These are phyloP conservation scores for Scotopteryx bipunctaria DNA, from an alignment of 2,888 invertebrate species.

Conservation along the genomic window DNA sequence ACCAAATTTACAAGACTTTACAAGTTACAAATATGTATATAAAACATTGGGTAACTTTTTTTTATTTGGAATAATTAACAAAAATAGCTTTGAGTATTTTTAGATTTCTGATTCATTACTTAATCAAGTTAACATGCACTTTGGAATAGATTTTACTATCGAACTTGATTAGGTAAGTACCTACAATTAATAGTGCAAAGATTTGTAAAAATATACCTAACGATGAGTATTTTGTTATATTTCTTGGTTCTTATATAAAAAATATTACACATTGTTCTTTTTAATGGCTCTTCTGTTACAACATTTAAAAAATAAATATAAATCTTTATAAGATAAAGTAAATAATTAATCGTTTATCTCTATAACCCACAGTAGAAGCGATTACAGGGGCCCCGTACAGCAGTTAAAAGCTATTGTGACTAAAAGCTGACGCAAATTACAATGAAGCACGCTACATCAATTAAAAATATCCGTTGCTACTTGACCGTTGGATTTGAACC, in stretches of 20 bases:
- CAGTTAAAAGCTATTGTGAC: slow-evolving; percentile 11
- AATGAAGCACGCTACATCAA: slow-evolving; percentile 23
- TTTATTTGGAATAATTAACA: background rate
- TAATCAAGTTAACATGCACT: background rate
- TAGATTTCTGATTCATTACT: background rate
- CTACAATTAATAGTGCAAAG: background rate
- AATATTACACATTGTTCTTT: too few relatives aligned
- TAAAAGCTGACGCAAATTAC: slow-evolving; percentile 20
- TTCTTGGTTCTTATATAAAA: too few relatives aligned
- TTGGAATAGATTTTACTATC: background rate
- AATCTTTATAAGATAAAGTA: too few relatives aligned
- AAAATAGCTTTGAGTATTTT: background rate
- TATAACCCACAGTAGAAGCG: too few relatives aligned
- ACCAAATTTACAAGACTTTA: too few relatives aligned
- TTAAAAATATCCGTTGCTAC: slow-evolving; percentile 24
- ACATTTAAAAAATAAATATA: too few relatives aligned
- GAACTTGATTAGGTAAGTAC: background rate
- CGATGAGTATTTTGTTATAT: too few relatives aligned
- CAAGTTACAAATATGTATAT: background rate
- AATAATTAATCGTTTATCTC: too few relatives aligned
- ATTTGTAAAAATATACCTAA: too few relatives aligned
- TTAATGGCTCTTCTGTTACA: too few relatives aligned
- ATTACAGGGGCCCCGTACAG: background rate
- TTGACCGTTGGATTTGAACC: slow-evolving; percentile 28
- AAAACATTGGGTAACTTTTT: background rate